These are phyloP conservation scores for Clistopyga incitator DNA, from an alignment of 2,888 invertebrate genomes.

Conservation along the genomic window DNA sequence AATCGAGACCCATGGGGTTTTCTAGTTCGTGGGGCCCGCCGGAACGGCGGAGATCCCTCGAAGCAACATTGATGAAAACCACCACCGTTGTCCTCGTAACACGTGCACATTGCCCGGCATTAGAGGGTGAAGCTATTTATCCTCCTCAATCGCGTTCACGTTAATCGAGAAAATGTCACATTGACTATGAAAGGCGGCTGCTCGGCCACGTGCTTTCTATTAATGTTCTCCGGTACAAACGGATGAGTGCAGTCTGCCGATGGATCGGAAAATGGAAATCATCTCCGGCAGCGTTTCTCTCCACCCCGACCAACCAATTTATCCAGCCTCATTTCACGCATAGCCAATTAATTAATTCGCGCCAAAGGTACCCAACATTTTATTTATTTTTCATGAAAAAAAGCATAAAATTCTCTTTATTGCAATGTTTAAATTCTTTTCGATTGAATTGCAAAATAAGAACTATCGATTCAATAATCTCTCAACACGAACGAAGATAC, in stretches of 20 bases:
- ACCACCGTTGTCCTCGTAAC: neutral
- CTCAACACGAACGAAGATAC: no score
- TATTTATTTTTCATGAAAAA: no score
- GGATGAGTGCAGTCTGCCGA: constrained; percentile 1
- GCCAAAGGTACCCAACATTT: no score
- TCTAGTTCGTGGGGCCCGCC: constrained; percentile 11
- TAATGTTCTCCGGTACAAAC: neutral
- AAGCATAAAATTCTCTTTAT: no score
- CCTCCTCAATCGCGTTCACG: constrained; percentile 13
- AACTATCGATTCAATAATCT: no score
- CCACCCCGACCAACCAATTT: constrained; percentile 1
- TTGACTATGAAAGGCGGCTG: neutral
- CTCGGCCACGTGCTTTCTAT: neutral
- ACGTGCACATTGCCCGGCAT: neutral
- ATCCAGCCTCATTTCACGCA: no score
- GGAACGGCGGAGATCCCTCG: neutral
- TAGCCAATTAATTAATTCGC: no score
- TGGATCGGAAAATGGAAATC: constrained; percentile 32
- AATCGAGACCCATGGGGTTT: neutral
- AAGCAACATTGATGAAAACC: constrained; percentile 36
- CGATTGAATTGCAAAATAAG: no score
- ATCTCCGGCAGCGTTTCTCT: constrained; percentile 12
- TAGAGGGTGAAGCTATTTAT: constrained; percentile 1
- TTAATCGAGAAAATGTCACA: constrained; percentile 36
- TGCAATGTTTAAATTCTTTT: no score